Base-by-base conservation (phyloP, 2,113 vertebrate species). In the Galemys pyrenaicus region DNA sequence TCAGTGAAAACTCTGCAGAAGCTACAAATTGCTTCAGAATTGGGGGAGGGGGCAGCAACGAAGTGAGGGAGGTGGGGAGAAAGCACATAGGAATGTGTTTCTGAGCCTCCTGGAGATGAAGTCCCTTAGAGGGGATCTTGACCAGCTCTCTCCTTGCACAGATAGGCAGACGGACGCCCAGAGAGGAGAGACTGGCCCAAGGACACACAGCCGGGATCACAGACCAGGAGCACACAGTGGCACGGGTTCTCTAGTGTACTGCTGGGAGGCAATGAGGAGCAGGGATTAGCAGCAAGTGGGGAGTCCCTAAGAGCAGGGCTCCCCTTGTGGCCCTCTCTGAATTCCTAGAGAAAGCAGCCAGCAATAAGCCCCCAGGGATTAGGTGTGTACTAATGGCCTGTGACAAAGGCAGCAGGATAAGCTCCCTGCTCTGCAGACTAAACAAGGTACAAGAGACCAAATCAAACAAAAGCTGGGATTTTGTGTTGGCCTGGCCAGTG, bases 381-480 rank as follows among this genome's bases (percentile, higher is more conserved):
- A 96, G 6, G 77, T 54, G 68, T 62, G 88, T 94, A 89, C 96
- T 97, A 97, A 97, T 97, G 97, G 96, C 87, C 94, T 94, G 84
- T 86, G 93, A 97, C 95, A 97, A 95, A 97, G 73, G 92, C 92
- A 75, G 92, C n/a, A 62, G 92, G 96, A 96, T 97, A 97, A 97
- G 35, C 93, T 95, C 87, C 77, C 28, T 62, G 81, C 81, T 94
- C 93, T 87, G 93, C 94, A 97, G 96, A 97, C 96, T 95, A 96
- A 97, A 97, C 96, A 97, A 95, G 96, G 94, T n/a, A 5, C 87
- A 90, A 96, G 78, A 89, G 96, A 94, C 92, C 93, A 91, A 96
- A 85, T 91, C 90, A 96, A 96, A 97, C 94, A 96, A 97, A 96
- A 87, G 89, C 77, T 1, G n/a, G 56, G 88, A 75, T 84, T 96